These are phyloP conservation scores for Liodrosophila aerea DNA, from an alignment of 2,888 invertebrate species.

Conservation along the genomic window DNA sequence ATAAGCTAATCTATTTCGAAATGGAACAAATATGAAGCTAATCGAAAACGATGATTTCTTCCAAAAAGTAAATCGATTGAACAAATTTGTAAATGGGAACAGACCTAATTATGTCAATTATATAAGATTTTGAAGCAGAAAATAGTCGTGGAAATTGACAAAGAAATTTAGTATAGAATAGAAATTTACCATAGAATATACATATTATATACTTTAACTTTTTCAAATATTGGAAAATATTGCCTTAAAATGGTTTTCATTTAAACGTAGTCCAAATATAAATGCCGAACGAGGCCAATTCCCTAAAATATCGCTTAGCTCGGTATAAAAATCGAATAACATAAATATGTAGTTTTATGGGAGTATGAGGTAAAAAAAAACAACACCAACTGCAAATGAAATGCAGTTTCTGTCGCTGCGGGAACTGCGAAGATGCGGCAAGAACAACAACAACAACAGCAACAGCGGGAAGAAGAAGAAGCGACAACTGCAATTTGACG, in stretches of 20 bases:
- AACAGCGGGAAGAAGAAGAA: constrained; percentile 7
- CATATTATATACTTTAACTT: too few relatives aligned
- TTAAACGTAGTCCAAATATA: constrained; percentile 10
- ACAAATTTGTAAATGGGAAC: too few relatives aligned
- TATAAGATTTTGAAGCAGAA: too few relatives aligned
- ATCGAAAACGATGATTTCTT: too few relatives aligned
- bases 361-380: background rate
- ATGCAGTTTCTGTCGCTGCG: constrained; percentile 30
- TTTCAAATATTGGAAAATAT: too few relatives aligned
- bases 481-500: constrained; percentile 71
- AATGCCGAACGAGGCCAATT: constrained; percentile 28
- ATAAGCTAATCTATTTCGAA: too few relatives aligned
- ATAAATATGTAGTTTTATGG: constrained; percentile 64
- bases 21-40: too few relatives aligned
- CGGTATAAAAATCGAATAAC: constrained; percentile 23
- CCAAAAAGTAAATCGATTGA: too few relatives aligned
- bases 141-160: too few relatives aligned
- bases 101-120: too few relatives aligned
- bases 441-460: constrained; percentile 6
- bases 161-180: too few relatives aligned
- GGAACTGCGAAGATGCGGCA: constrained; percentile 19
- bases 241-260: background rate
- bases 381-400: constrained; percentile 34
- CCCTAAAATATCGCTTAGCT: constrained; percentile 17
- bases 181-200: too few relatives aligned